Evolutionary conservation across 2,888 invertebrate genomes (phyloP), one percentile per base, ranked within the genome.

Genomic region (Dilophus febrilis): DNA sequence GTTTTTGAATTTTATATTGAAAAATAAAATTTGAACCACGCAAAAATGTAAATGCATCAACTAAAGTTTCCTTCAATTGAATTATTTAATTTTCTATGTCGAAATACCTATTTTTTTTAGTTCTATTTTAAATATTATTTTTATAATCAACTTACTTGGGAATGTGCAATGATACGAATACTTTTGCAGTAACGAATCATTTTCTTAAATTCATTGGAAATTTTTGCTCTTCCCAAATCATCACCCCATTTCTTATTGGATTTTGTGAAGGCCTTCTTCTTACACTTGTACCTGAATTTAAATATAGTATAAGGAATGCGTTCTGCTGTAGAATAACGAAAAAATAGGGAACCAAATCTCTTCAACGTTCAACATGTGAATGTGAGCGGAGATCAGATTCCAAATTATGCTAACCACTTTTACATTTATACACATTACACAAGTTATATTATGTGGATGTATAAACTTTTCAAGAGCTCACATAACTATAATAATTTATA

Each of bases 261-360:
- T 68, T 97, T 97, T 50, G 91, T 87, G 70, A 97, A 98, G 48
- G 98, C 98, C 90, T 95, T 97, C 88, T 95, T 98, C 81, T 98
- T 94, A 66, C 91, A 90, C 70, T 91, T 88, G 72, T 92, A 95
- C 98, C 98, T 98, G 53, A 43, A 39, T 38, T 22, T 32, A 35
- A 18, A n/a, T 29, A 32, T 22, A 32, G 30, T 30, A 45, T 35
- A 64, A 31, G 31, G 14, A 38, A 37, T n/a, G n/a, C 32, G 27
- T 34, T n/a, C 42, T 36, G 39, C 40, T 33, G 34, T 19, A 37
- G 43, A 43, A 22, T 22, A 41, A 44, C 16, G 45, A 46, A 66
- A 49, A 66, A 60, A 70, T 65, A 64, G 67, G 66, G 65, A 60
- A 65, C 57, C 51, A 68, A 54, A 59, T 66, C 77, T 79, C 79